These are phyloP conservation scores for Apis cerana DNA, from an alignment of 1,140 invertebrate species.

Conservation along the genomic window DNA sequence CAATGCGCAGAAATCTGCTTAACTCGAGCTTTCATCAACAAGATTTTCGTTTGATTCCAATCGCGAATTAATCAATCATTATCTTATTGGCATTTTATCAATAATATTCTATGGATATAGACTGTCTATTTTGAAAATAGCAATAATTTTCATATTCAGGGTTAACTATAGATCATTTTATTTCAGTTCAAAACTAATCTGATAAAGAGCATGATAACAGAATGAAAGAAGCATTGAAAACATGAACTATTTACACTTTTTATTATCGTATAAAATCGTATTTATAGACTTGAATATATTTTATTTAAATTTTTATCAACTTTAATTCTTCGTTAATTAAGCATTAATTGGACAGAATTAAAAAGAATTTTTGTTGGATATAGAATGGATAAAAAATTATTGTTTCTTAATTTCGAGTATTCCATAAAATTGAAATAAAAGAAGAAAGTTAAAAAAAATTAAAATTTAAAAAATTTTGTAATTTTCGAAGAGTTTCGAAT, in stretches of 20 bases:
- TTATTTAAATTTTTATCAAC: neutral
- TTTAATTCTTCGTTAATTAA: neutral
- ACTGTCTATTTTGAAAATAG: neutral
- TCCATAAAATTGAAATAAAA: too few species aligned
- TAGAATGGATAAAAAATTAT: too few species aligned
- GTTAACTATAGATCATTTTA: neutral
- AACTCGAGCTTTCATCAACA: neutral
- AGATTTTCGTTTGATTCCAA: neutral
- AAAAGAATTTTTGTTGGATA: too few species aligned
- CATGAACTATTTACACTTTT: neutral
- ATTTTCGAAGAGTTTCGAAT: too few species aligned
- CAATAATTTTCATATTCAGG: neutral
- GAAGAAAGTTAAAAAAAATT: too few species aligned
- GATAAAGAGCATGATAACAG: constrained; percentile 43
- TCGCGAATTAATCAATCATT: neutral
- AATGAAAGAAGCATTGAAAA: neutral
- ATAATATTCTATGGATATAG: neutral
- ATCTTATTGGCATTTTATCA: neutral
- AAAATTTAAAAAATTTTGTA: too few species aligned
- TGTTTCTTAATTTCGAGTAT: too few species aligned
- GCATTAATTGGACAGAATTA: neutral
- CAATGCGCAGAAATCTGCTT: constrained; percentile 28
- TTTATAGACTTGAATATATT: neutral
- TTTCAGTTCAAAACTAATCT: constrained; percentile 1
- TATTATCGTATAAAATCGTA: neutral